Percentiles rank a stretch among this genome's conserved stretches.
Conservation (phyloP, 2,113 vertebrate species). For the Oryzias celebensis region DNA sequence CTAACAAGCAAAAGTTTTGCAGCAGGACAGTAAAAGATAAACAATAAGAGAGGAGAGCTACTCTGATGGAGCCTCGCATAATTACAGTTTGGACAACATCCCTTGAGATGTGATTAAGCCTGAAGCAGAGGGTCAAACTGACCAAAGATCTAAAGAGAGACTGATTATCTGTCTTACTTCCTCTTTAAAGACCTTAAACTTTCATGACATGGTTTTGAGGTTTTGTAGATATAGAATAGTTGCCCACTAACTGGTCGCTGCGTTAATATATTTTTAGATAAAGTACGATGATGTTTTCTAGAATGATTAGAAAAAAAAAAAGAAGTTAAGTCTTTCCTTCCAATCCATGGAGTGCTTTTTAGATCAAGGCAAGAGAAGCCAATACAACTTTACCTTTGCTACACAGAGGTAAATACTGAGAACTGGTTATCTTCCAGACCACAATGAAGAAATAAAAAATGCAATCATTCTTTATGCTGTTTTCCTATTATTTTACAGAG, state of each 20-base stretch:
- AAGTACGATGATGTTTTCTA: conserved; percentile 10
- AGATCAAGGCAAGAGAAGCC: no score
- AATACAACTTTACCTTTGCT: no score
- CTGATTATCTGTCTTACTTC: conserved; percentile 9
- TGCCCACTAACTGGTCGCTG: neutral
- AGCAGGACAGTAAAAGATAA: no score
- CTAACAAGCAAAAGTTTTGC: no score
- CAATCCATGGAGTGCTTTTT: neutral
- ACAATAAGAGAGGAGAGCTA: no score
- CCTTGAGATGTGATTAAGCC: neutral
- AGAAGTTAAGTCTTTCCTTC: neutral
- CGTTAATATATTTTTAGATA: neutral
- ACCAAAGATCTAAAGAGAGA: conserved; percentile 4
- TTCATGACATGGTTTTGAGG: neutral
- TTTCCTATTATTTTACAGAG: neutral
- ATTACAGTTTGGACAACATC: neutral
- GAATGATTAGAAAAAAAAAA: neutral
- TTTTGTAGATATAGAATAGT: neutral
- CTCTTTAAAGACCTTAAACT: neutral
- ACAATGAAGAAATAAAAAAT: conserved; percentile 27
- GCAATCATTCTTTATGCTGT: neutral
- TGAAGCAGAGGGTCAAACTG: conserved; percentile 1
- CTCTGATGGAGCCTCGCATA: neutral
- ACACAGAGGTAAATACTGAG: no score
- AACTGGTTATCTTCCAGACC: conserved; percentile 17